A percentile compares a stretch with the other conserved stretches of the same genome.
These are phyloP conservation scores for Pteria penguin DNA, from an alignment of 2,888 invertebrate species.

Conservation along the genomic window DNA sequence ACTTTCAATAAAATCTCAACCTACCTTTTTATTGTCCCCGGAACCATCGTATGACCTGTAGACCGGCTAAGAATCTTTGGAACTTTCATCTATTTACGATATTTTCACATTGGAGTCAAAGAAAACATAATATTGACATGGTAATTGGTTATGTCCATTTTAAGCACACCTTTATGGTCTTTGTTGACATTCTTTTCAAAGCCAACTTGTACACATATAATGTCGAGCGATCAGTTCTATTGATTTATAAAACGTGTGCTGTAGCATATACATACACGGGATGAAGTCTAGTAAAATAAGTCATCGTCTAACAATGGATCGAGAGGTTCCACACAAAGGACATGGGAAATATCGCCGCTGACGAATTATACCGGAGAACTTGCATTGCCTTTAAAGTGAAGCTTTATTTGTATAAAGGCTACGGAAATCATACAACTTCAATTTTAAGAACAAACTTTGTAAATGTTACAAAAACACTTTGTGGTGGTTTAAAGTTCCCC, in stretches of 20 bases:
- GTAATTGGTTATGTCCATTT: neutral
- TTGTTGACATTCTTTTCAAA: neutral
- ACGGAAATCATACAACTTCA: neutral
- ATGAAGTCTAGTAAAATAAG: neutral
- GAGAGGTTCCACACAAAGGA: neutral
- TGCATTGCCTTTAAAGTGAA: neutral
- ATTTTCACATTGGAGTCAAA: neutral
- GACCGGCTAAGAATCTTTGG: too few relatives aligned
- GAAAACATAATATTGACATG: neutral
- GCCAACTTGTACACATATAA: neutral
- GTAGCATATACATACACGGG: neutral
- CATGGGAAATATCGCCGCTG: too few relatives aligned
- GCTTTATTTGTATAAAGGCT: neutral
- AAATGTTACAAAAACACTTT: neutral
- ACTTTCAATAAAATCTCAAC: too few relatives aligned
- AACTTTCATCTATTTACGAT: neutral
- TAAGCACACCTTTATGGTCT: neutral
- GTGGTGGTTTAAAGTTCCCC: neutral
- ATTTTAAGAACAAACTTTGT: neutral
- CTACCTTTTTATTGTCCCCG: too few relatives aligned
- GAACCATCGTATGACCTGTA: too few relatives aligned
- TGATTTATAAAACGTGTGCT: neutral
- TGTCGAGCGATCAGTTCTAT: neutral
- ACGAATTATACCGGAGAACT: too few relatives aligned
- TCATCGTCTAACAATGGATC: neutral